Evolutionary conservation across 2,113 vertebrate genomes (phyloP).

Genomic region (Anarrhichthys ocellatus): DNA sequence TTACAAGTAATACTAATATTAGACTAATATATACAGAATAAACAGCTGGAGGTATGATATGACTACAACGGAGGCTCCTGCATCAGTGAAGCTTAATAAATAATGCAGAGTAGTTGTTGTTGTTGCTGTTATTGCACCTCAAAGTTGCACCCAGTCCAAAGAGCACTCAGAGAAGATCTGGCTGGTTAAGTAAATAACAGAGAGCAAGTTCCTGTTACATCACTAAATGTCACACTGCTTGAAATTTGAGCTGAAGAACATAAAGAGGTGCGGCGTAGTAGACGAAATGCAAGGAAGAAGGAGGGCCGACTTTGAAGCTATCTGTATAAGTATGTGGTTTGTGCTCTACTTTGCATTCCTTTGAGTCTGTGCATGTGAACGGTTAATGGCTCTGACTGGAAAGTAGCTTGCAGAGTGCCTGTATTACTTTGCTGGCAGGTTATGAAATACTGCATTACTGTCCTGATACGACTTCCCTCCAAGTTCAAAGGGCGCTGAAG

Average conservation of each 20-base stretch:
- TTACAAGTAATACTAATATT: neutral
- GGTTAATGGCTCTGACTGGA: neutral
- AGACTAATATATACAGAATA: neutral
- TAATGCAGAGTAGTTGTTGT: neutral
- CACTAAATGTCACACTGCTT: constrained; percentile 25
- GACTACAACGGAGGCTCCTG: neutral
- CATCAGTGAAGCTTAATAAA: neutral
- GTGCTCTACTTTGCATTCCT: neutral
- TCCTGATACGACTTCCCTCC: neutral
- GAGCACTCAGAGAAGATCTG: constrained; percentile 23
- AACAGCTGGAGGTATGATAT: neutral
- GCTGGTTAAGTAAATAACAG: constrained; percentile 31
- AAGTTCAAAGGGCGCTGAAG: constrained; percentile 67
- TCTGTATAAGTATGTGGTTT: neutral
- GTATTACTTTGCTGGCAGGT: neutral
- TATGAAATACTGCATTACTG: neutral
- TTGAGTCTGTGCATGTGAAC: neutral
- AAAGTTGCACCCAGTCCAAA: constrained; percentile 11
- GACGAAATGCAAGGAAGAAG: constrained; percentile 1
- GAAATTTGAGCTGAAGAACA: constrained; percentile 67
- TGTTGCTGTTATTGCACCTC: neutral
- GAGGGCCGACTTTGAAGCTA: neutral
- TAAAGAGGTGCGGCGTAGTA: constrained; percentile 23
- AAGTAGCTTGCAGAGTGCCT: neutral
- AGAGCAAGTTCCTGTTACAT: constrained; percentile 26